phyloP scores from a whole-genome alignment of 1,140 invertebrate genomes.

The Brachionus rotundiformis region DNA sequence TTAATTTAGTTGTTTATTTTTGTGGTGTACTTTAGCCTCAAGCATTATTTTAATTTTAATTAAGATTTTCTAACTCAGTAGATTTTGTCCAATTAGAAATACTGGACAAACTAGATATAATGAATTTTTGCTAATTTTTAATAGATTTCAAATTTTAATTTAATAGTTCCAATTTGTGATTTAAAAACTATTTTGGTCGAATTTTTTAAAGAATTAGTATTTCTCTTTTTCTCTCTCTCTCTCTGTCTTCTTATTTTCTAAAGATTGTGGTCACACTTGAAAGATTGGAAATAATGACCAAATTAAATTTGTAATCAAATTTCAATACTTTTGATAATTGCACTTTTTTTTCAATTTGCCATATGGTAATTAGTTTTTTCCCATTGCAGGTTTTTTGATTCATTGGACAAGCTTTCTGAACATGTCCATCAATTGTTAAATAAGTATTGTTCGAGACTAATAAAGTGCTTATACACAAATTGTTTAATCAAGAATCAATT shows the following conservation, averaged over 20 bases:
- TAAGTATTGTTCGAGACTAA: neutral
- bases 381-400: constrained; percentile 5
- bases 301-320: neutral
- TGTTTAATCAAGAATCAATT: no score
- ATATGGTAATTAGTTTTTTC: constrained; percentile 1
- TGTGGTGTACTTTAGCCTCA: neutral
- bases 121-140: neutral
- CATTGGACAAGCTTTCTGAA: neutral
- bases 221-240: no score
- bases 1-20: neutral
- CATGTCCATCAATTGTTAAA: neutral
- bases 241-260: no score
- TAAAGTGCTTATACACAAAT: neutral
- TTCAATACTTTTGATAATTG: neutral
- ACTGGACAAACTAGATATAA: neutral
- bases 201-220: neutral
- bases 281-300: neutral
- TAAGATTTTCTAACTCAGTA: neutral
- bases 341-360: neutral
- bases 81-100: neutral
- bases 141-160: neutral
- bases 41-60: neutral
- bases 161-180: neutral
- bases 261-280: neutral
- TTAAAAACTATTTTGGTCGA: neutral